Base-by-base conservation (phyloP, 2,888 invertebrate species). In the Acronicta alni region DNA sequence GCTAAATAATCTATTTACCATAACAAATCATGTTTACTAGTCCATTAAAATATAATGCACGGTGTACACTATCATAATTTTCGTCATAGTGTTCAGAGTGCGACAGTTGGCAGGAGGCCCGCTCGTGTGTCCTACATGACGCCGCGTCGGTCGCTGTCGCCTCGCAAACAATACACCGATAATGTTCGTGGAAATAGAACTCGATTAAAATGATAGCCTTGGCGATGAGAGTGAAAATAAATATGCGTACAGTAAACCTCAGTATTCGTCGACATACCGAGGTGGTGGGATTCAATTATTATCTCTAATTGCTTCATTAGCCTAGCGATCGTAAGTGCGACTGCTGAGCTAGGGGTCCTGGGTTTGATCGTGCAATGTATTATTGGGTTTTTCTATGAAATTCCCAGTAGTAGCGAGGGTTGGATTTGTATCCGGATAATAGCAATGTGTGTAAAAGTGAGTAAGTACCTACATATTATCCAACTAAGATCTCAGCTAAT, bases 161-260 rank as follows among this genome's bases (percentile, higher is more conserved):
- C 32, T 41, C 43, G 23, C 16, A 59, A 53, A 68, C 67, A 68
- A 71, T 71, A 54, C 16, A 47, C 51, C 54, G 51, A 43, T 71
- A 48, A 57, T 52, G 51, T 42, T 38, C 17, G 14, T 52, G 35
- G 42, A 68, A 68, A 71, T 66, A 68, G 67, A 66, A 59, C 52
- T 59, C 59, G 72, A 68, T 66, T 59, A 59, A 59, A 65, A 71
- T 71, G 41, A 71, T 68, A 71, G 72, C 53, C 57, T 67, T 69
- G 70, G 52, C 45, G 62, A 26, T 26, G 49, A 30, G 8, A 14
- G 6, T 12, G 26, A 30, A n/a, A 45, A 23, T 23, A 20, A 32
- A 46, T n/a, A 2, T n/a, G 6, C 35, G 7, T n/a, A 8, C 35
- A 8, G 32, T 14, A 23, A 0, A 6, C 14, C 12, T 3, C 12